Percentiles rank a stretch among this genome's conserved stretches.
Evolutionary conservation across 2,888 invertebrate genomes (phyloP).

Genomic region (Stenoptilia bipunctidactyla): DNA sequence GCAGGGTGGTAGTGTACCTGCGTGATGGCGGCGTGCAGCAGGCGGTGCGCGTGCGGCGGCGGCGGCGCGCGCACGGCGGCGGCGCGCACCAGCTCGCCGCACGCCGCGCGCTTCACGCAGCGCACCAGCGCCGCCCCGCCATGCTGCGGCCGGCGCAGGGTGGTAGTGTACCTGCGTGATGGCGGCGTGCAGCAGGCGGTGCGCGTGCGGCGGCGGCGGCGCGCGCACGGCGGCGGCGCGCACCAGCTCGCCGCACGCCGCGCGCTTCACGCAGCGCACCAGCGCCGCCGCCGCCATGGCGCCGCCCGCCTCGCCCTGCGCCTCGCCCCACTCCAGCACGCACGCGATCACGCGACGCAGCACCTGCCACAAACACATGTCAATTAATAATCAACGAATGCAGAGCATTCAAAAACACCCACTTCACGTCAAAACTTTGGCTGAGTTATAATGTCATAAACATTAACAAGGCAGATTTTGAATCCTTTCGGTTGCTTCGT

Average conservation of each 20-base stretch:
- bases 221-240: conserved; percentile 21
- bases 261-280: conserved; percentile 4
- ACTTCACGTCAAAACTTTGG: too few species aligned
- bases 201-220: conserved; percentile 23
- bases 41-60: conserved; percentile 22
- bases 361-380: too few species aligned
- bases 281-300: conserved; percentile 12
- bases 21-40: conserved; percentile 18
- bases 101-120: conserved; percentile 15
- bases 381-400: too few species aligned
- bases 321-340: conserved; percentile 31
- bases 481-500: too few species aligned
- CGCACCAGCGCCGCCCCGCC: conserved; percentile 11
- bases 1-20: conserved; percentile 1
- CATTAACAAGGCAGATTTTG: too few species aligned
- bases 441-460: too few species aligned
- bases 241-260: too few species aligned
- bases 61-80: conserved; percentile 11
- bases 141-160: conserved; percentile 16
- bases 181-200: conserved; percentile 15
- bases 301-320: conserved; percentile 6
- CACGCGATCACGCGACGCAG: conserved; percentile 37
- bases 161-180: conserved; percentile 5
- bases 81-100: conserved; percentile 17
- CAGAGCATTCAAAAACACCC: too few species aligned